phyloP scores from a whole-genome alignment of 2,113 vertebrate species.

The Notothenia coriiceps region DNA sequence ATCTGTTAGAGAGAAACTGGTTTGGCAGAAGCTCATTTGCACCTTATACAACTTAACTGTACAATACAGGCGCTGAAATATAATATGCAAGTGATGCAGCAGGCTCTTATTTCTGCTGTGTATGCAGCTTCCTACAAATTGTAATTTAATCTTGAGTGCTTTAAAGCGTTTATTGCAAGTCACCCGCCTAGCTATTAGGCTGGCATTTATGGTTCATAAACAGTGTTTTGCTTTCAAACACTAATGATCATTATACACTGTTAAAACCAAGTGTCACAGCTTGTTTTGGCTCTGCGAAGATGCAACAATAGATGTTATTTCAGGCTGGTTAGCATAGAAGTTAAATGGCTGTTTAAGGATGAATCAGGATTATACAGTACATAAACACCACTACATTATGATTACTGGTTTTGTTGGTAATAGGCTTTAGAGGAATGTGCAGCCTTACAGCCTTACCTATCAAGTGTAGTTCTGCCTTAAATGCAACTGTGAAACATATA shows the following conservation, averaged over 20 bases:
- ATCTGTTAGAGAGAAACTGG: constrained; percentile 34
- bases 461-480: constrained; percentile 5
- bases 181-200: constrained; percentile 59
- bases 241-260: constrained; percentile 61
- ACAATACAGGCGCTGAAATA: constrained; percentile 44
- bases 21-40: constrained; percentile 36
- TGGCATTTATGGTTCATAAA: constrained; percentile 73
- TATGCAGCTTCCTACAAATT: constrained; percentile 48
- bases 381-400: neutral
- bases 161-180: constrained; percentile 68
- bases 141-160: constrained; percentile 66
- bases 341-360: constrained; percentile 1
- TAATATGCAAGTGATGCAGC: constrained; percentile 40
- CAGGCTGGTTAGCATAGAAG: neutral
- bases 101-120: constrained; percentile 51
- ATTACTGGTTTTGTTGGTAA: neutral
- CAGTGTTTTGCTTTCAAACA: constrained; percentile 60
- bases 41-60: constrained; percentile 22
- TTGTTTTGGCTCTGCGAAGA: constrained; percentile 26
- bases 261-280: constrained; percentile 49
- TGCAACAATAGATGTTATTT: constrained; percentile 6
- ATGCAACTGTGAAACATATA: constrained; percentile 49
- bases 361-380: neutral
- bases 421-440: neutral
- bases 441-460: neutral